phyloP scores from a whole-genome alignment of 2,797 vertebrate species.

The Trematomus bernacchii region DNA sequence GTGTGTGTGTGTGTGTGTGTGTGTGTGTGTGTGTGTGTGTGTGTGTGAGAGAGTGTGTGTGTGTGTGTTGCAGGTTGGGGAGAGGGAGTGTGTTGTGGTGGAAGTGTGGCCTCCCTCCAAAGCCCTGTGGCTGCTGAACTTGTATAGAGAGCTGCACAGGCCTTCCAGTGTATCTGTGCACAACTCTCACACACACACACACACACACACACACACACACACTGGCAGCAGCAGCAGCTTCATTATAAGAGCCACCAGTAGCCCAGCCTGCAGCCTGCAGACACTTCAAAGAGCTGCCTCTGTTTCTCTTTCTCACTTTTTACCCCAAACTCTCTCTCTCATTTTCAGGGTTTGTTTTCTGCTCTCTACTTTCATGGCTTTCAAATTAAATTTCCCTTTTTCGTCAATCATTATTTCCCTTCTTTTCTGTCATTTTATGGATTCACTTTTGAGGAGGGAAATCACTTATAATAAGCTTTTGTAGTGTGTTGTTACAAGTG shows the following conservation, averaged over 20 bases:
- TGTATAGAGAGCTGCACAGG: constrained; percentile 78
- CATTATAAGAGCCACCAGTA: constrained; percentile 72
- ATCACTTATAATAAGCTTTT: constrained; percentile 13
- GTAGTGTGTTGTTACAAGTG: constrained; percentile 30
- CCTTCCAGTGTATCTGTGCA: constrained; percentile 59
- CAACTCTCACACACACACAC: constrained; percentile 35
- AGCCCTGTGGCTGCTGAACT: constrained; percentile 81
- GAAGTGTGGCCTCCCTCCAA: constrained; percentile 74
- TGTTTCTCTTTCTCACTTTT: constrained; percentile 18
- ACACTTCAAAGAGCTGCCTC: constrained; percentile 70
- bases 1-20: constrained; percentile 21
- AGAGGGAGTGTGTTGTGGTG: constrained; percentile 69
- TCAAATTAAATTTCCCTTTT: constrained; percentile 16
- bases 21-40: too few relatives aligned
- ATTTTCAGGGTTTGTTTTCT: constrained; percentile 41
- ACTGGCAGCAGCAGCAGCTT: constrained; percentile 38
- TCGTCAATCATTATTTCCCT: background rate
- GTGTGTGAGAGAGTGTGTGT: too few relatives aligned
- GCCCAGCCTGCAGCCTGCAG: constrained; percentile 59
- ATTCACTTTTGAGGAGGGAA: background rate
- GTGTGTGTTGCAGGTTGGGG: constrained; percentile 58
- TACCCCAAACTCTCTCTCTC: background rate
- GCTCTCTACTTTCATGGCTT: constrained; percentile 5
- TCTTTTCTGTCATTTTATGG: too few relatives aligned
- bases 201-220: constrained; percentile 21